Evolutionary conservation across 2,888 invertebrate genomes (phyloP).

Genomic region (Ophion slaviceki): DNA sequence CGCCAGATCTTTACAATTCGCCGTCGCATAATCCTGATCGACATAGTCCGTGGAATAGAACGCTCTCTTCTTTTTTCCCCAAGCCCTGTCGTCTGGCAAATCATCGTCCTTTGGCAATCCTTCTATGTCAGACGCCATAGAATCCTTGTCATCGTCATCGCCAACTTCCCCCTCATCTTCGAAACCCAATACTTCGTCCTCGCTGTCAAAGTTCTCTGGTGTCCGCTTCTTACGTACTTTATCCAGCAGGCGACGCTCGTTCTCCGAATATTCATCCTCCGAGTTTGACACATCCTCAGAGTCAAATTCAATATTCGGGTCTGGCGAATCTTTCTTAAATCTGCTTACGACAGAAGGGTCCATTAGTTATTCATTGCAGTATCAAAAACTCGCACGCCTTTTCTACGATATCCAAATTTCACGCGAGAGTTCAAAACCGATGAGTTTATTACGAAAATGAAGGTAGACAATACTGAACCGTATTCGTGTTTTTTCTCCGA

Average conservation of each 20-base stretch:
- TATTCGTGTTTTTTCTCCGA: neutral
- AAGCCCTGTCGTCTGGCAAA: conserved; percentile 92
- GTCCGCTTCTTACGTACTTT: conserved; percentile 85
- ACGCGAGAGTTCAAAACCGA: neutral
- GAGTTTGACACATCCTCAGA: conserved; percentile 89
- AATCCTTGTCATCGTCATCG: conserved; percentile 85
- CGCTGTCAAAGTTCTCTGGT: conserved; percentile 85
- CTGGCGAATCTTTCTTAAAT: conserved; percentile 46
- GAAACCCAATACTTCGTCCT: conserved; percentile 88
- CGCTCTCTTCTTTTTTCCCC: conserved; percentile 92
- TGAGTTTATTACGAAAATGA: neutral
- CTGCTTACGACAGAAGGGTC: neutral
- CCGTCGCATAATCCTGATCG: conserved; percentile 91
- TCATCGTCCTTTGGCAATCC: conserved; percentile 88
- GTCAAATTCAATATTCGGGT: conserved; percentile 80
- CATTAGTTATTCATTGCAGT: neutral
- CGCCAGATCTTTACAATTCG: conserved; percentile 87
- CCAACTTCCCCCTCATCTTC: conserved; percentile 83
- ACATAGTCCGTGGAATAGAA: conserved; percentile 96
- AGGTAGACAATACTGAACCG: neutral
- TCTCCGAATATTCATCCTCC: conserved; percentile 89
- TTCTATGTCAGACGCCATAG: conserved; percentile 89
- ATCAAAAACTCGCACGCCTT: neutral
- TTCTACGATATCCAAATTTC: neutral
- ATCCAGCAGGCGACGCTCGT: conserved; percentile 87